phyloP scores from a whole-genome alignment of 2,113 vertebrate genomes.

The Cathartes aura region DNA sequence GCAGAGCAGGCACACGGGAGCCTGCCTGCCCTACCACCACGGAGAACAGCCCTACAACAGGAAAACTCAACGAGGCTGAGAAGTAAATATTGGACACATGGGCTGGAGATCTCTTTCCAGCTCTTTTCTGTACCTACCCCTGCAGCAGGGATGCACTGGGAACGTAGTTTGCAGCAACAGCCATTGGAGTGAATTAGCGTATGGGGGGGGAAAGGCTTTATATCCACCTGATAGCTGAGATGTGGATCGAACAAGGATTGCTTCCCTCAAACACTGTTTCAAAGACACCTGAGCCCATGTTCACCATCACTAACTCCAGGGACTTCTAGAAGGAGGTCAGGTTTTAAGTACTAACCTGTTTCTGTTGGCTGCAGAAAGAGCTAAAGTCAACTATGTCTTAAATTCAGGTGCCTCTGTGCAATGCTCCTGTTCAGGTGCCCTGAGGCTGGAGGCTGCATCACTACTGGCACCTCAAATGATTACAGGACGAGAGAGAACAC shows the following conservation, averaged over 20 bases:
- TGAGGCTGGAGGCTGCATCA: not conserved
- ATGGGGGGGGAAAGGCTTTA: fast-evolving
- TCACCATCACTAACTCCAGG: not conserved
- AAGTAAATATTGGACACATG: not conserved
- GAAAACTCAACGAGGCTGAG: not conserved
- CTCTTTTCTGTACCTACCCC: not conserved
- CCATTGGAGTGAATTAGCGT: not conserved
- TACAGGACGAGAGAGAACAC: not conserved
- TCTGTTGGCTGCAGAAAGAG: not conserved
- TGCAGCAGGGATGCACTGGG: not conserved
- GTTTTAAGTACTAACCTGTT: not conserved
- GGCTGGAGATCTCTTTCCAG: not conserved
- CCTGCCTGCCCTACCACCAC: not conserved
- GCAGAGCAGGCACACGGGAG: not conserved
- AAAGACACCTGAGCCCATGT: not conserved
- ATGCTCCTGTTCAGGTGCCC: not conserved
- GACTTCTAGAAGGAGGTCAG: not conserved
- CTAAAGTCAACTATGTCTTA: not conserved
- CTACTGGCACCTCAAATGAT: not conserved
- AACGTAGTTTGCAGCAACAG: not conserved
- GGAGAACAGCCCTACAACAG: not conserved
- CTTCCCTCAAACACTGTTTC: not conserved
- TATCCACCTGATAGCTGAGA: not conserved
- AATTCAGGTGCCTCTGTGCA: not conserved
- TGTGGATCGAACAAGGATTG: not conserved